Conservation (phyloP, 1,140 invertebrate species). For the Caenorhabditis briggsae region DNA sequence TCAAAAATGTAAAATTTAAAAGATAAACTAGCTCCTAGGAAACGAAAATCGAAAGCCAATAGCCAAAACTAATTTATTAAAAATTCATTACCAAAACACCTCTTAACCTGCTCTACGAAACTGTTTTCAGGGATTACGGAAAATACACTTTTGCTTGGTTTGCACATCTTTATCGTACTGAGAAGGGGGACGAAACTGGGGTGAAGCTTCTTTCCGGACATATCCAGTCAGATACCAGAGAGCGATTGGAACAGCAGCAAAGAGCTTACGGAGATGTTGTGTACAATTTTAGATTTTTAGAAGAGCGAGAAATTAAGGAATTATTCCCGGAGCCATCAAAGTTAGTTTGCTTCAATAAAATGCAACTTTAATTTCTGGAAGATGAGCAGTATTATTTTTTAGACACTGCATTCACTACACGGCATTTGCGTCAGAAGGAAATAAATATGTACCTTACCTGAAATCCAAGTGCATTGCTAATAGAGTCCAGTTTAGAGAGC, state of each 20-base stretch:
- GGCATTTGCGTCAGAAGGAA: constrained; percentile 60
- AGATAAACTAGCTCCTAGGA: too few species aligned
- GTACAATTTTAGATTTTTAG: constrained; percentile 59
- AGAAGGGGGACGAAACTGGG: constrained; percentile 51
- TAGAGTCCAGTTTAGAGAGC: constrained; percentile 55
- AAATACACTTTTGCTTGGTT: constrained; percentile 51
- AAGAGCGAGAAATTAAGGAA: constrained; percentile 36
- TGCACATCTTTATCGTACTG: constrained; percentile 38
- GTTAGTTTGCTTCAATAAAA: constrained; percentile 23
- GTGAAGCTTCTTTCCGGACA: constrained; percentile 62
- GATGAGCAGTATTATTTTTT: background rate
- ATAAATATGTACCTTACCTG: constrained; percentile 59
- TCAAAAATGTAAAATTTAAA: too few species aligned
- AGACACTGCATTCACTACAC: constrained; percentile 63
- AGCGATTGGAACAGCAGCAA: constrained; percentile 42
- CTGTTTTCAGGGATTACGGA: constrained; percentile 54
- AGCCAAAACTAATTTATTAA: background rate
- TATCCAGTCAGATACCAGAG: constrained; percentile 57
- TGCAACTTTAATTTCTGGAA: constrained; percentile 2
- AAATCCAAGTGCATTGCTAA: constrained; percentile 6
- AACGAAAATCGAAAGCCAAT: background rate
- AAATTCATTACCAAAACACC: background rate
- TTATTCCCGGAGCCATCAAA: constrained; percentile 45
- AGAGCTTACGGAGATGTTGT: constrained; percentile 60
- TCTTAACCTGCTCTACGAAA: background rate